Conservation (phyloP, 2,113 vertebrate species). For the Origma solitaria region DNA sequence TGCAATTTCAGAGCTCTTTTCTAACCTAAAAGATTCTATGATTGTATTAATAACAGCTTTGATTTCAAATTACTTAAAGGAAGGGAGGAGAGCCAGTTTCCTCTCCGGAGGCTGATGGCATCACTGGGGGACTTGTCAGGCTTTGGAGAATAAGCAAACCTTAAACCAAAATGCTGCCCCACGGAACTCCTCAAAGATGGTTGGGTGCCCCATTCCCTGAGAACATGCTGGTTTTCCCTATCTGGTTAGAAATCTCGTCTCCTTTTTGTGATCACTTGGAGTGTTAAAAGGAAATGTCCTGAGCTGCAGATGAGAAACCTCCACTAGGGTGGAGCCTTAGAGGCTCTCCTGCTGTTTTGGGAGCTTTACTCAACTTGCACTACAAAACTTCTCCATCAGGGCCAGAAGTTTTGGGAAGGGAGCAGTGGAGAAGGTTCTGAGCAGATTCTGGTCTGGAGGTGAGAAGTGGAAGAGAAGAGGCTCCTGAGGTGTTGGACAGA, state of each 20-base stretch:
- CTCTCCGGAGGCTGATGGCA: not conserved
- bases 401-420: not conserved
- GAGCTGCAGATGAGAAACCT: not conserved
- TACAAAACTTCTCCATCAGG: fast-evolving
- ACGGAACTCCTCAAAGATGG: not conserved
- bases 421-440: not conserved
- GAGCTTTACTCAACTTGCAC: fast-evolving
- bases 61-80: not conserved
- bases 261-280: not conserved
- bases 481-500: not conserved
- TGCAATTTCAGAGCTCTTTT: not conserved
- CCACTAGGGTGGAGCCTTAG: not conserved
- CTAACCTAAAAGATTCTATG: not conserved
- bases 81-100: not conserved
- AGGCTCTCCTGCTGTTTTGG: not conserved
- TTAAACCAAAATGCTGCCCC: not conserved
- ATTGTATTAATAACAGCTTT: not conserved
- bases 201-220: fast-evolving
- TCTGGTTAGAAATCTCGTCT: not conserved
- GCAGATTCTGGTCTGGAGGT: not conserved
- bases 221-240: not conserved
- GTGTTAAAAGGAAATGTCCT: not conserved
- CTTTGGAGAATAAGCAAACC: not conserved
- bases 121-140: not conserved
- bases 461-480: not conserved